These are phyloP conservation scores for Hafferia zeledoni DNA, from an alignment of 2,797 vertebrate genomes.

Conservation along the genomic window DNA sequence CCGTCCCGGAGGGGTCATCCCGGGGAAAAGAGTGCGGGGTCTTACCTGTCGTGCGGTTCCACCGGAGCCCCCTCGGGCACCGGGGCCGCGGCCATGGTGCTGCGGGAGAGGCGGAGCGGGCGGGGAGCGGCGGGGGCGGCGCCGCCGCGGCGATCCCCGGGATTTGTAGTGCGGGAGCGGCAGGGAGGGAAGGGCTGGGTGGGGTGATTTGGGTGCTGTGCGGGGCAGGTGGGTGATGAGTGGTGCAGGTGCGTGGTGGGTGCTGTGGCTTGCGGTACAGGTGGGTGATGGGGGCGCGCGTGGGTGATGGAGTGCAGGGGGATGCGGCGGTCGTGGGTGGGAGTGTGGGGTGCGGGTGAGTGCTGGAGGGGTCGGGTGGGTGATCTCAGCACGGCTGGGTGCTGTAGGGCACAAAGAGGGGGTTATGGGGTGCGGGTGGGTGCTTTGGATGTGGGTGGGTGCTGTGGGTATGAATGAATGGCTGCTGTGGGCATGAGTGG, in stretches of 20 bases:
- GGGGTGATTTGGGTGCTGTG: too few species aligned
- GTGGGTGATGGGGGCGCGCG: too few species aligned
- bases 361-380: neutral
- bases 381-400: neutral
- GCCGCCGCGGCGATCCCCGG: slow-evolving; percentile 8
- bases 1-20: neutral
- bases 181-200: neutral
- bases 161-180: slow-evolving; percentile 14
- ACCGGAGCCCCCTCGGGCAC: neutral
- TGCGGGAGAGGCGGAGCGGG: neutral
- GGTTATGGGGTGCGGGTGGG: too few species aligned
- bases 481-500: neutral
- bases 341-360: neutral
- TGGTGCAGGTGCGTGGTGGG: too few species aligned
- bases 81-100: slow-evolving; percentile 51
- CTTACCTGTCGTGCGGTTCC: slow-evolving; percentile 36
- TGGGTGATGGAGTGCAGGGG: neutral
- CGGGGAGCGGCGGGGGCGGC: neutral
- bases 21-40: neutral
- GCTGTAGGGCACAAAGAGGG: neutral
- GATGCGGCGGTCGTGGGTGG: neutral
- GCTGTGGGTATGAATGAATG: too few species aligned
- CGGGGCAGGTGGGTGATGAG: too few species aligned
- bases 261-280: too few species aligned
- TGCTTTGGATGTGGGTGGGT: neutral